These are phyloP conservation scores for Erannis defoliaria DNA, from an alignment of 2,888 invertebrate genomes.

Conservation along the genomic window DNA sequence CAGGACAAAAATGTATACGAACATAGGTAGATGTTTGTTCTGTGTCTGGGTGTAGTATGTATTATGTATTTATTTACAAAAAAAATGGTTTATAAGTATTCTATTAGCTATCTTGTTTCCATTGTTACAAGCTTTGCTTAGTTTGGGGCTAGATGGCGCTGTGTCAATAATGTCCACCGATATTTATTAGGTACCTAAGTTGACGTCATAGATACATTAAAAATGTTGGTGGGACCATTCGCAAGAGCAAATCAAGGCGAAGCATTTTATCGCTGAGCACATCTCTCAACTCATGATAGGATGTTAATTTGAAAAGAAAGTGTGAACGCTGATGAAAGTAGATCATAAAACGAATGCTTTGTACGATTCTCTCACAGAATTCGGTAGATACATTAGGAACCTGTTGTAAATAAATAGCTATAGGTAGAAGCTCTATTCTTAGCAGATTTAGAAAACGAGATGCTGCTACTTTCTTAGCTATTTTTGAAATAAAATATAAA, in stretches of 20 bases:
- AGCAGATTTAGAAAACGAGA: not conserved
- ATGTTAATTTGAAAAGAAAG: constrained; percentile 46
- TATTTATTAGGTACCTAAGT: too few species aligned
- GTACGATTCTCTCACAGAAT: constrained; percentile 42
- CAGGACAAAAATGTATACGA: too few species aligned
- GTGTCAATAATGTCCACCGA: too few species aligned
- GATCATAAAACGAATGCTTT: constrained; percentile 43
- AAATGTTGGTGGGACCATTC: not conserved
- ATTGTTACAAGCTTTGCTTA: too few species aligned
- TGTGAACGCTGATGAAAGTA: constrained; percentile 45
- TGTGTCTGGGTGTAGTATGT: too few species aligned
- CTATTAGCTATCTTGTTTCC: too few species aligned
- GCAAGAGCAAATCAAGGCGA: not conserved
- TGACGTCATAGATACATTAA: too few species aligned
- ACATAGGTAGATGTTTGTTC: too few species aligned
- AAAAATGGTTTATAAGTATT: too few species aligned
- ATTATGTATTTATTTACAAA: too few species aligned
- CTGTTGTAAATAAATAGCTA: constrained; percentile 15
- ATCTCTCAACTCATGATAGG: constrained; percentile 35
- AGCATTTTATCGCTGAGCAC: constrained; percentile 1
- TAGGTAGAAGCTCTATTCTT: not conserved
- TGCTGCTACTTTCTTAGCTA: not conserved
- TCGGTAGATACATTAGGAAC: constrained; percentile 28
- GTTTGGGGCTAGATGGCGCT: too few species aligned
- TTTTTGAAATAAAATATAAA: not conserved